A percentile compares a stretch with the other conserved stretches of the same genome.
Evolutionary conservation across 2,113 vertebrate genomes (phyloP).

Genomic region (Platysteira castanea): DNA sequence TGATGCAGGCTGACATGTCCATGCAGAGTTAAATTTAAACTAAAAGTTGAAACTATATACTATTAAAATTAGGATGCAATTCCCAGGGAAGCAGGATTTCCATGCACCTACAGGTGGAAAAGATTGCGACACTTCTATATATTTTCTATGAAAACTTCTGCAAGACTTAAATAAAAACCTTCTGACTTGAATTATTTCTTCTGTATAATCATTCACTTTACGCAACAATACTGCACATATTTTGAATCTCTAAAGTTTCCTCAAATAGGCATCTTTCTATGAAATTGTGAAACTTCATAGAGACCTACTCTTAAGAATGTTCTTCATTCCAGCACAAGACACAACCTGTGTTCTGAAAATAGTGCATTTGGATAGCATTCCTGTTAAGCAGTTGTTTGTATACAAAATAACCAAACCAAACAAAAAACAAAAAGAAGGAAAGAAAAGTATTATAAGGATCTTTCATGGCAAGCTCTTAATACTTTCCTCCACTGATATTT

Average conservation of each 20-base stretch:
- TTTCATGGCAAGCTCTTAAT: neutral
- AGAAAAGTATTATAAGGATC: neutral
- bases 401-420: neutral
- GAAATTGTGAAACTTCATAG: neutral
- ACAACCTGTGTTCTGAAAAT: neutral
- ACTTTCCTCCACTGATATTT: neutral
- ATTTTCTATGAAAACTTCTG: neutral
- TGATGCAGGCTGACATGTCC: slow-evolving; percentile 17
- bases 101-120: neutral
- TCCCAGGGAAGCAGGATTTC: neutral
- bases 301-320: neutral
- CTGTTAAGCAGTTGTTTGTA: neutral
- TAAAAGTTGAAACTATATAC: neutral
- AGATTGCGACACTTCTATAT: neutral
- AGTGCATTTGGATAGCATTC: neutral
- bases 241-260: neutral
- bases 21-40: slow-evolving; percentile 5
- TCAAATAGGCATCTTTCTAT: neutral
- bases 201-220: neutral
- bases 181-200: neutral
- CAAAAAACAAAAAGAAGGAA: neutral
- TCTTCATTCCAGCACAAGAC: neutral
- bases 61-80: neutral
- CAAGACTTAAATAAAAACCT: neutral
- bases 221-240: neutral